Evolutionary conservation across 30 jellyfish, hydroid and myxozoan species (phyloP), one percentile per base, ranked within the genome.

Genomic region (Clytia hemisphaerica): DNA sequence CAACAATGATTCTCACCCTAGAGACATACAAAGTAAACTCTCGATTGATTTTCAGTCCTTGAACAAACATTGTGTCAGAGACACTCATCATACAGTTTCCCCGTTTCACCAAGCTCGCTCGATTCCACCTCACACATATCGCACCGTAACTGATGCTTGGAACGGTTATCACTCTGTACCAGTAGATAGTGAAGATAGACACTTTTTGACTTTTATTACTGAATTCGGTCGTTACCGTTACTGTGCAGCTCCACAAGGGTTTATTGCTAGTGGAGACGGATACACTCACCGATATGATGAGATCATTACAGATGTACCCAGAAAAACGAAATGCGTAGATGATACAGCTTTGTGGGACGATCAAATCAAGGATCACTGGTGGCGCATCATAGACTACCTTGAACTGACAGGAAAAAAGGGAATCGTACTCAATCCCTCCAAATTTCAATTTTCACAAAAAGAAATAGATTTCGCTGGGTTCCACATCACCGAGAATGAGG

Each of bases 221-320:
- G 32, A 16, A 22, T 51, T 51, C 28, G 66, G 66, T 16, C 66
- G 66, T 51, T 51, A 22, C 53, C 53, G 53, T 40, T 40, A 40
- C 16, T 40, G 53, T 40, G 53, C 53, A 7, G 53, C 53, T 40
- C 53, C 53, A 7, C 45, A 7, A 24, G 35, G 82, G 7, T 31
- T 4, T 32, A 57, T 10, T 18, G 83, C 85, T 9, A n/a, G 67
- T n/a, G 85, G 83, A 9, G 83, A 71, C 54, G 81, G 83, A 15
- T 71, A 45, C 22, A 53, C 83, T 9, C 70, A 45, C 6, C n/a
- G 83, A 18, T 58, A 4, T 36, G 65, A 71, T 28, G 82, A 54
- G 25, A 49, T 71, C 18, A 47, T 71, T 25, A 16, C 53, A 7
- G 53, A 40, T 16, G 53, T 40, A 7, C 53, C 53, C 10, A 40